Base-by-base conservation (phyloP, 2,113 vertebrate genomes). In the Pao palembangensis region DNA sequence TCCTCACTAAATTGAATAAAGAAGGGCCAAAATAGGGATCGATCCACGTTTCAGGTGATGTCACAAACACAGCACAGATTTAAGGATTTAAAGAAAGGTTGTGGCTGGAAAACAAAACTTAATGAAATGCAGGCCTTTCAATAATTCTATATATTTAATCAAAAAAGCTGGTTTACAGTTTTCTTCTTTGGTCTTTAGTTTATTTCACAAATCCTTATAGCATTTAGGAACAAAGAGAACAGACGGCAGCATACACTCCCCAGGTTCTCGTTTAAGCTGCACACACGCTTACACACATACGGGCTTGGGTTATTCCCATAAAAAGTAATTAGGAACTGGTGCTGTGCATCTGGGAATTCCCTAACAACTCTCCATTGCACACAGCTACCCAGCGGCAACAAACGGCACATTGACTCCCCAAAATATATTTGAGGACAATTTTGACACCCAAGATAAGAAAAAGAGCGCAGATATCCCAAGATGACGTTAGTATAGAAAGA, bases 271-370 rank as follows among this genome's bases (percentile, higher is more conserved):
- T 64, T 80, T 67, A 62, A 49, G 66, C 20, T 17, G n/a, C 52
- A 28, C 55, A 68, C 18, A 49, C 2, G 12, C 42, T 16, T 15
- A 58, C 7, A 19, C 53, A 65, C 18, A 52, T 1, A 46, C 41
- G 12, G 61, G 59, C 75, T 61, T 59, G 17, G 44, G 78, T 63
- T 71, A 47, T 47, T 55, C 31, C 56, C 83, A 73, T 76, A 41
- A 68, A 74, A 44, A 80, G 71, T 78, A 80, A 83, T 85, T 83
- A 83, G 73, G 78, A 31, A 21, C 53, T 64, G 42, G 58, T 42
- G 19, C 20, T 25, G 46, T 76, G 52, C 65, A 44, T 71, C 54
- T 68, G 55, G 7, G 59, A 61, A 51, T 46, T 60, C 17, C 41
- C 51, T 58, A 28, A 41, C 62, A 17, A 28, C 65, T 62, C 56